Base-by-base conservation (phyloP, 1,140 invertebrate genomes). In the Littorina saxatilis region DNA sequence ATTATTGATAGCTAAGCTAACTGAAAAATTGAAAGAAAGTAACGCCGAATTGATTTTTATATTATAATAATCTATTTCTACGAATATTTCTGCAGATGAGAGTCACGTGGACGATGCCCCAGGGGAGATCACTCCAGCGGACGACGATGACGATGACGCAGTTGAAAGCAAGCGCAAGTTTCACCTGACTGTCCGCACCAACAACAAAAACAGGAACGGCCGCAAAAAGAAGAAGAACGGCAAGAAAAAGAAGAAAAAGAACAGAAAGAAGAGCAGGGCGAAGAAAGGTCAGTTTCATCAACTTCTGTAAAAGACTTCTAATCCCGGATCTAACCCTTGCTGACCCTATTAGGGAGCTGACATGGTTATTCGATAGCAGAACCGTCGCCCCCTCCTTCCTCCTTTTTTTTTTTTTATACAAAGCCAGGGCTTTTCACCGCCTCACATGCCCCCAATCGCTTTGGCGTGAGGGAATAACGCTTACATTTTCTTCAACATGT, bases 121-220 rank as follows among this genome's bases (percentile, higher is more conserved):
- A 73, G 35, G 37, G 39, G 43, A 20, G 70, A 50, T 29, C 15
- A 73, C 43, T 23, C 27, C 63, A n/a, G n/a, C n/a, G n/a, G 58
- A 63, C 40, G 29, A 11, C 37, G 27, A 50, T 35, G 39, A 39
- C 40, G 40, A 73, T 11, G 70, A 73, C 17, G 43, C 1, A 3
- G 68, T 17, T 9, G n/a, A 43, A 23, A 73, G 50, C 43, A 39
- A 73, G 2, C 35, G 52, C 52, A 58, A 40, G 37, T 58, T 63
- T 61, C 47, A 61, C 23, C 52, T 77, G 11, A 23, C 23, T 15
- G 39, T 39, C 27, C 9, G n/a, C 1, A 61, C n/a, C 52, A 77
- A 61, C 75, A 58, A 77, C 47, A 32, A 63, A 27, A 37, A 61
- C 58, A 32, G 52, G 39, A 29, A 77, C 2, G 47, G 47, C 58